Evolutionary conservation across 2,888 invertebrate genomes (phyloP).

Genomic region (Zygogramma bicolorata): DNA sequence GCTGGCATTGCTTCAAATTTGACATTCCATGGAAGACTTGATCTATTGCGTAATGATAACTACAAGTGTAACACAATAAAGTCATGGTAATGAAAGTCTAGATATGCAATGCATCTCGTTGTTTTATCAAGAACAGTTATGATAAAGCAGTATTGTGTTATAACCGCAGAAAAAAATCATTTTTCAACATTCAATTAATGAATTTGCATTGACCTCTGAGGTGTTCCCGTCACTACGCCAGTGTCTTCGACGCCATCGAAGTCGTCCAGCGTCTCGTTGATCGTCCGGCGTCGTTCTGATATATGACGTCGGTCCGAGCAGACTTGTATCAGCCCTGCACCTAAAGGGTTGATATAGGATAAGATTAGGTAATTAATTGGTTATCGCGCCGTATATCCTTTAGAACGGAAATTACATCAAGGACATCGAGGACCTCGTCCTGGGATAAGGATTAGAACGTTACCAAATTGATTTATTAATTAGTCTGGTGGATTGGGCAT

Average conservation of each 20-base stretch:
- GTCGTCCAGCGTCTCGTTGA: slow-evolving; percentile 14
- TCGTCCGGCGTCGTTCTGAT: slow-evolving; percentile 47
- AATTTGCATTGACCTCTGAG: too few species aligned
- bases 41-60: too few species aligned
- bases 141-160: too few species aligned
- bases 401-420: slow-evolving; percentile 55
- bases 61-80: too few species aligned
- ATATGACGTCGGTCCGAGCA: slow-evolving; percentile 51
- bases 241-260: slow-evolving; percentile 7
- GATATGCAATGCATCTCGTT: too few species aligned
- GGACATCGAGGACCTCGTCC: slow-evolving; percentile 51
- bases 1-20: too few species aligned
- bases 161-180: too few species aligned
- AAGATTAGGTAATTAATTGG: slow-evolving; percentile 66
- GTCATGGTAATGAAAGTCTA: too few species aligned
- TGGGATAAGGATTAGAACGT: slow-evolving; percentile 52
- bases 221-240: slow-evolving; percentile 9
- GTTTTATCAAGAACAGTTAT: too few species aligned
- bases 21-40: too few species aligned
- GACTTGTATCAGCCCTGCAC: slow-evolving; percentile 52
- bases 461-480: slow-evolving; percentile 56
- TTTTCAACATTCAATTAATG: too few species aligned
- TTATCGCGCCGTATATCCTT: slow-evolving; percentile 57
- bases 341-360: slow-evolving; percentile 60
- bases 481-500: slow-evolving; percentile 41